Percentiles rank a stretch among this genome's conserved stretches.
Evolutionary conservation across 2,113 vertebrate genomes (phyloP).

Genomic region (Cervus canadensis): DNA sequence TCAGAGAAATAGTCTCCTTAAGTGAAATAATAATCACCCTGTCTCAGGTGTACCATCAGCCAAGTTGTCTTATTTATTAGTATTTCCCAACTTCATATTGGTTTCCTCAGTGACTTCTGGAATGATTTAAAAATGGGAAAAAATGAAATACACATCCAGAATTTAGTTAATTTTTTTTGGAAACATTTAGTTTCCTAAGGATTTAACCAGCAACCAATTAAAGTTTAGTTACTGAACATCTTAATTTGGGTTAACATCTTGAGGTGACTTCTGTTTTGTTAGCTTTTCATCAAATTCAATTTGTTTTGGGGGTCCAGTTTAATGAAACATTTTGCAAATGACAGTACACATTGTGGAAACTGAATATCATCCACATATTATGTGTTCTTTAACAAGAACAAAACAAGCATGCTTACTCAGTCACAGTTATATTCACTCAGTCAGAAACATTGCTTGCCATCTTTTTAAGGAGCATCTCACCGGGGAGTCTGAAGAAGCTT

Average conservation of each 20-base stretch:
- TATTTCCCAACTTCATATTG: background rate
- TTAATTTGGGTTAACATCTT: background rate
- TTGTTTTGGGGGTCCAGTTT: background rate
- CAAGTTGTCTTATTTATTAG: background rate
- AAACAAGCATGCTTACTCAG: background rate
- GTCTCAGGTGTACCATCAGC: background rate
- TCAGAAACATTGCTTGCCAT: background rate
- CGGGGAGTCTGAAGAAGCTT: background rate
- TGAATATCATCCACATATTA: background rate
- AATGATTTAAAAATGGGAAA: background rate
- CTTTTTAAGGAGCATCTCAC: background rate
- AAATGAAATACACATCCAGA: background rate
- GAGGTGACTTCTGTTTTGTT: background rate
- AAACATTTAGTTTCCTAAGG: background rate
- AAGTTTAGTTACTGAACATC: background rate
- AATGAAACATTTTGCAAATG: slow-evolving; percentile 40
- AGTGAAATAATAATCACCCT: background rate
- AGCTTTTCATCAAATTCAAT: background rate
- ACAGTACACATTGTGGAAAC: slow-evolving; percentile 21
- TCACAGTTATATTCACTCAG: background rate
- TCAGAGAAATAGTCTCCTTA: background rate
- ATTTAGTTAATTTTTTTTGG: background rate
- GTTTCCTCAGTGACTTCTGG: background rate
- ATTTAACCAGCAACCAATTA: background rate
- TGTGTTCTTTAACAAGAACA: background rate